Evolutionary conservation across 2,113 vertebrate species (phyloP), one percentile per base, ranked within the genome.

Genomic region (Sturnus vulgaris): DNA sequence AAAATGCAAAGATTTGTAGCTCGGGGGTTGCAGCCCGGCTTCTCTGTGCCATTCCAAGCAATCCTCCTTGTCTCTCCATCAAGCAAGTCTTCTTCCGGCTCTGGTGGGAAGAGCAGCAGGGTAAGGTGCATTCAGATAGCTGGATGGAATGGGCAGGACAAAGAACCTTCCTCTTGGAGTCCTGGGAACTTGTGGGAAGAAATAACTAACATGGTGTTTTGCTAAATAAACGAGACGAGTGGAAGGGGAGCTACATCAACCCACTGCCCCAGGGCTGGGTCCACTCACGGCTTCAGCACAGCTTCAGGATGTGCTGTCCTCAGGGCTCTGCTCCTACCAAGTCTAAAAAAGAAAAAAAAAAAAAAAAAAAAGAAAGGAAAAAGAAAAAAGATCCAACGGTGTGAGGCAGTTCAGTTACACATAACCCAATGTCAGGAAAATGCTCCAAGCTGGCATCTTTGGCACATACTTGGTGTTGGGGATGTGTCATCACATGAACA

Each of bases 331-430:
- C 30, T 78, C 28, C 60, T 61, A n/a, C 42, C 7, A 18, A 37
- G 39, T 23, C 27, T 0, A 33, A 47, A 37, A 64, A 69, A 9
- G 40, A 19, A 15, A 5, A n/a, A 5, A 18, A 19, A 7, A 7
- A 30, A n/a, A 55, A 14, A 17, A 18, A 4, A n/a, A 3, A 18
- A 19, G 5, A n/a, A 55, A 14, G 14, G 15, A 4, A n/a, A 3
- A 18, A 19, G 5, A n/a, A 55, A 14, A 55, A 17, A 17, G 15
- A 9, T 20, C 12, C 10, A 12, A 1, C 1, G 0, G 5, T 3
- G 19, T 27, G 40, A 25, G n/a, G 15, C 25, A 33, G 16, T 60
- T 63, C n/a, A 57, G 9, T 31, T 17, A 35, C 0, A 8, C 5
- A 1, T 18, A 73, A 33, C 5, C 15, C 35, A 27, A 11, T n/a